Conservation (phyloP, 2,888 invertebrate genomes). For the Mythimna impura region DNA sequence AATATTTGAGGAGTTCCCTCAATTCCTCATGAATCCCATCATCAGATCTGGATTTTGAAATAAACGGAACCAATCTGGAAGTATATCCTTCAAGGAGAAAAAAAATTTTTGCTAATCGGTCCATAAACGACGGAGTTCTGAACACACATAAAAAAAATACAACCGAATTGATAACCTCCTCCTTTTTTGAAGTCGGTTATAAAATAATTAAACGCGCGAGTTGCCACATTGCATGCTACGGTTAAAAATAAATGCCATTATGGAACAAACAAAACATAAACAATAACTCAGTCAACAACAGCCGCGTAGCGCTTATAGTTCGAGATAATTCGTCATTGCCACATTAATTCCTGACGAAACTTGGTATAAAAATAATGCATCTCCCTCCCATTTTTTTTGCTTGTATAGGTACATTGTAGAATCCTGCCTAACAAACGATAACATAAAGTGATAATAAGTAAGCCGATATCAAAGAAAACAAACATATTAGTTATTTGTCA, state of each 20-base stretch:
- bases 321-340: slow-evolving; percentile 4
- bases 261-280: slow-evolving; percentile 36
- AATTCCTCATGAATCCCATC: too few species aligned
- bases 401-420: background rate
- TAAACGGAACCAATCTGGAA: too few species aligned
- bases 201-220: background rate
- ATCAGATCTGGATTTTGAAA: too few species aligned
- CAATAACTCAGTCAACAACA: slow-evolving; percentile 8
- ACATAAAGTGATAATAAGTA: background rate
- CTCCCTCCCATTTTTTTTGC: background rate
- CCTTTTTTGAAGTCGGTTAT: too few species aligned
- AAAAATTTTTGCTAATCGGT: too few species aligned
- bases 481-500: background rate
- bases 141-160: too few species aligned
- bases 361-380: background rate
- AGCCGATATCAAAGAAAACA: slow-evolving; percentile 1
- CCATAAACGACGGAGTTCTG: too few species aligned
- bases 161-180: too few species aligned
- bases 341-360: background rate
- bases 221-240: slow-evolving; percentile 12
- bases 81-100: too few species aligned
- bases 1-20: too few species aligned
- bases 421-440: background rate
- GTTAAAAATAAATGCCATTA: slow-evolving; percentile 20
- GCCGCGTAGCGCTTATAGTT: background rate